Percentiles rank a stretch among this genome's conserved stretches.
phyloP scores from a whole-genome alignment of 2,888 invertebrate genomes.

The Metalampra italica region DNA sequence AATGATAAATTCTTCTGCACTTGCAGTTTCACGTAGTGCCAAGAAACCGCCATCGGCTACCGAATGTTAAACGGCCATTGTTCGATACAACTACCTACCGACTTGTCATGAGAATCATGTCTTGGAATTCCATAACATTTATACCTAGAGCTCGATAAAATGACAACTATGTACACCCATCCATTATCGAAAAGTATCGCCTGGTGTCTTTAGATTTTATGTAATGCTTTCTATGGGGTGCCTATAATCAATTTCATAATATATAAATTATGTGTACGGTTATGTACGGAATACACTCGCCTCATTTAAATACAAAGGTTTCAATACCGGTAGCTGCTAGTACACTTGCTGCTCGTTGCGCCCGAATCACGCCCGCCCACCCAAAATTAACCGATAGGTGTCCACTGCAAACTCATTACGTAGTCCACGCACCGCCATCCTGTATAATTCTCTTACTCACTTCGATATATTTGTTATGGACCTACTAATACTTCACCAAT shows the following conservation, averaged over 20 bases:
- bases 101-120: conserved; percentile 24
- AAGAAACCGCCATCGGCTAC: conserved; percentile 63
- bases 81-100: conserved; percentile 32
- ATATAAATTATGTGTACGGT: background rate
- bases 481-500: background rate
- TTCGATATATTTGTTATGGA: background rate
- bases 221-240: background rate
- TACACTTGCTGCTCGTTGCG: background rate
- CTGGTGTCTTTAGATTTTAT: background rate
- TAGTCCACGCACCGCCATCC: background rate
- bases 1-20: conserved; percentile 75
- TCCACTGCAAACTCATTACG: conserved; percentile 3
- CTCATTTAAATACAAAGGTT: conserved; percentile 62
- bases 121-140: conserved; percentile 1
- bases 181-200: too few relatives aligned
- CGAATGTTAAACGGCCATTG: conserved; percentile 67
- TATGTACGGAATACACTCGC: conserved; percentile 24
- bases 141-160: background rate
- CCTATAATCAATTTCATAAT: too few relatives aligned
- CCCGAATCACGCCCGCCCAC: conserved; percentile 1
- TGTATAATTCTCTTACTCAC: background rate
- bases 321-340: conserved; percentile 37
- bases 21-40: conserved; percentile 73
- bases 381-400: conserved; percentile 5
- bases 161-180: background rate